These are phyloP conservation scores for Drosophila bunnanda DNA, from an alignment of 2,888 invertebrate species.

Conservation along the genomic window DNA sequence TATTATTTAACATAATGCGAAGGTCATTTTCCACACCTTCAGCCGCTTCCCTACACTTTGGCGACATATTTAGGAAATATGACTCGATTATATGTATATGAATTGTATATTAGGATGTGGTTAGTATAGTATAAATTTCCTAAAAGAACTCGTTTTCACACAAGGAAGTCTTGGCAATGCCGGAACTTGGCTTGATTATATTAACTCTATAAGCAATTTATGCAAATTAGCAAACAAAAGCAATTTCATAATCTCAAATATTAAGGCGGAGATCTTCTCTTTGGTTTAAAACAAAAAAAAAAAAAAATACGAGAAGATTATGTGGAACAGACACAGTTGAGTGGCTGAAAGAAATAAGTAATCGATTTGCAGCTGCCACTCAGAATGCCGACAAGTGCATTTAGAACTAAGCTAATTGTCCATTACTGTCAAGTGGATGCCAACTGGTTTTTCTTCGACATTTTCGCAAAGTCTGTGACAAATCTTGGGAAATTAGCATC, in stretches of 20 bases:
- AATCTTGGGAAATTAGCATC: slow-evolving; percentile 47
- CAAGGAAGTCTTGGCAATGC: slow-evolving; percentile 64
- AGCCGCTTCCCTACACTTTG: background rate
- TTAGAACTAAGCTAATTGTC: slow-evolving; percentile 69
- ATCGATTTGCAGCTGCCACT: slow-evolving; percentile 39
- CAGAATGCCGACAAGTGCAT: slow-evolving; percentile 25
- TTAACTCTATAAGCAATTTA: slow-evolving; percentile 33
- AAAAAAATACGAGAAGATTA: too few species aligned
- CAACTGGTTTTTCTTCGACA: slow-evolving; percentile 55
- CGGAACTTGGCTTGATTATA: slow-evolving; percentile 63
- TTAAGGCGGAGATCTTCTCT: slow-evolving; percentile 20
- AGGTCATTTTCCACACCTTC: slow-evolving; percentile 33
- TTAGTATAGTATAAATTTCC: slow-evolving; percentile 6
- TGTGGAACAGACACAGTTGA: slow-evolving; percentile 24
- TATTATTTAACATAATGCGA: slow-evolving; percentile 45
- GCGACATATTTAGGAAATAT: slow-evolving; percentile 42
- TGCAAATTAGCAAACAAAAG: slow-evolving; percentile 31
- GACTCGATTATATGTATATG: slow-evolving; percentile 22
- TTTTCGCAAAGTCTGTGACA: slow-evolving; percentile 36
- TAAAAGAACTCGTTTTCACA: slow-evolving; percentile 42
- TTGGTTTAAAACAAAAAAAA: too few species aligned
- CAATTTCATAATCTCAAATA: slow-evolving; percentile 28
- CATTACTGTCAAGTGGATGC: slow-evolving; percentile 62
- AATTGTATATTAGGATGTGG: slow-evolving; percentile 38
- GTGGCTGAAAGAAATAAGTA: slow-evolving; percentile 5